These are phyloP conservation scores for Cynoglossus semilaevis DNA, from an alignment of 2,113 vertebrate genomes.

Conservation along the genomic window DNA sequence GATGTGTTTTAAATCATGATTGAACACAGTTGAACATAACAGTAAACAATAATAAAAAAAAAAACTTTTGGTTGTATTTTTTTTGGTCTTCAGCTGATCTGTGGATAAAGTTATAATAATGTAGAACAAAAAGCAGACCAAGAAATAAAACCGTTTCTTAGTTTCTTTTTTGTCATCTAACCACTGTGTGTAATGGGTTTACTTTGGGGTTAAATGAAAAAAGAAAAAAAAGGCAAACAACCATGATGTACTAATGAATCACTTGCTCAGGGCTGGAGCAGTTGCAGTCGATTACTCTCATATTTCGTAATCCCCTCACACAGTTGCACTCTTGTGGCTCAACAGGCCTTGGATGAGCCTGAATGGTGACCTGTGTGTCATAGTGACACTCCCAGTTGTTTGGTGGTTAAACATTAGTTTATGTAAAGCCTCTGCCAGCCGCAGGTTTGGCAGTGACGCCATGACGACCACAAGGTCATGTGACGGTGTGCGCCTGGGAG, in stretches of 20 bases:
- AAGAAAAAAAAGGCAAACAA: too few species aligned
- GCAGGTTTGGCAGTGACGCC: slow-evolving; percentile 47
- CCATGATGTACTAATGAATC: neutral
- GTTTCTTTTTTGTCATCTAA: slow-evolving; percentile 1
- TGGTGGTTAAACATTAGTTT: slow-evolving; percentile 74
- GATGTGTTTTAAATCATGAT: too few species aligned
- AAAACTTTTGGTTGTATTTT: too few species aligned
- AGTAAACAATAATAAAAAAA: too few species aligned
- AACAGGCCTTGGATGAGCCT: slow-evolving; percentile 45
- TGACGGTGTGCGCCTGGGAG: slow-evolving; percentile 55
- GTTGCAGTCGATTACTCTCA: slow-evolving; percentile 4
- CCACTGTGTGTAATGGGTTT: too few species aligned
- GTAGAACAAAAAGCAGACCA: too few species aligned
- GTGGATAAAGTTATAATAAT: too few species aligned
- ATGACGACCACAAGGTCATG: slow-evolving; percentile 56
- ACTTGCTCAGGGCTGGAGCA: neutral
- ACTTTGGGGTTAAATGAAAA: too few species aligned
- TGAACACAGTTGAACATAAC: too few species aligned
- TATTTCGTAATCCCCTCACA: slow-evolving; percentile 23
- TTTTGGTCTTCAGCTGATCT: too few species aligned
- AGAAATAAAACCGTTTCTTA: slow-evolving; percentile 1
- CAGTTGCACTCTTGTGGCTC: slow-evolving; percentile 16
- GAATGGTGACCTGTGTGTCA: slow-evolving; percentile 63
- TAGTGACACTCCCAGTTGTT: slow-evolving; percentile 69
- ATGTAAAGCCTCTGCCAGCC: slow-evolving; percentile 54